These are phyloP conservation scores for Hofmannophila pseudospretella DNA, from an alignment of 2,888 invertebrate genomes.

Conservation along the genomic window DNA sequence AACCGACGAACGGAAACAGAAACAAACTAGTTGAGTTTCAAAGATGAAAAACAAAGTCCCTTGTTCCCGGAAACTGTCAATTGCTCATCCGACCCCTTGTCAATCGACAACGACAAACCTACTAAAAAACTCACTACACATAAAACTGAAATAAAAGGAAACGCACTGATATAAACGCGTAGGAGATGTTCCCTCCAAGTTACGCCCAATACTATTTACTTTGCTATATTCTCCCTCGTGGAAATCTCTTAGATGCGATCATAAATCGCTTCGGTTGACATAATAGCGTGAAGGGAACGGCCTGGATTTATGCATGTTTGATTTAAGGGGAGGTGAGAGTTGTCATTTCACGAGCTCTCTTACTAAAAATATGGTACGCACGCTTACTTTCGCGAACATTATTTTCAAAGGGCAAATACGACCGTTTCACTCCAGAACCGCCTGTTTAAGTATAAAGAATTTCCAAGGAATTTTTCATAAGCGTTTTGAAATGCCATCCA, in stretches of 20 bases:
- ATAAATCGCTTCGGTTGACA: slow-evolving; percentile 74
- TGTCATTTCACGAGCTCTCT: slow-evolving; percentile 43
- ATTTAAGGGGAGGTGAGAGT: slow-evolving; percentile 60
- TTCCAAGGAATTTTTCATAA: slow-evolving; percentile 24
- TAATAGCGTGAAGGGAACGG: slow-evolving; percentile 70
- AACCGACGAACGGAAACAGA: too few species aligned
- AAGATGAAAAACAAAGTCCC: background rate
- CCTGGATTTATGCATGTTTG: slow-evolving; percentile 72
- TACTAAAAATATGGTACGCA: slow-evolving; percentile 38
- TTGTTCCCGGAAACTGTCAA: background rate
- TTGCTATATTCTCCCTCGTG: slow-evolving; percentile 53
- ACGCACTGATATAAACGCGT: slow-evolving; percentile 5
- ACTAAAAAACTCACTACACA: background rate
- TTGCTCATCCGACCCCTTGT: background rate
- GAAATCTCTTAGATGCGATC: slow-evolving; percentile 70
- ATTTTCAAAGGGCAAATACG: slow-evolving; percentile 28
- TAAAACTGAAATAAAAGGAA: slow-evolving; percentile 1
- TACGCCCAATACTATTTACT: slow-evolving; percentile 60
- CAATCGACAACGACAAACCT: background rate
- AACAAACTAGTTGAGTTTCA: background rate
- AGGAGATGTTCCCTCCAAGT: slow-evolving; percentile 29
- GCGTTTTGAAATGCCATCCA: slow-evolving; percentile 21
- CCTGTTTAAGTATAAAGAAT: slow-evolving; percentile 11
- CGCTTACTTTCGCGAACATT: slow-evolving; percentile 33
- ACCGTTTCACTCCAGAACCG: slow-evolving; percentile 16